Conservation (phyloP, 2,113 vertebrate species). For the Martes martes region DNA sequence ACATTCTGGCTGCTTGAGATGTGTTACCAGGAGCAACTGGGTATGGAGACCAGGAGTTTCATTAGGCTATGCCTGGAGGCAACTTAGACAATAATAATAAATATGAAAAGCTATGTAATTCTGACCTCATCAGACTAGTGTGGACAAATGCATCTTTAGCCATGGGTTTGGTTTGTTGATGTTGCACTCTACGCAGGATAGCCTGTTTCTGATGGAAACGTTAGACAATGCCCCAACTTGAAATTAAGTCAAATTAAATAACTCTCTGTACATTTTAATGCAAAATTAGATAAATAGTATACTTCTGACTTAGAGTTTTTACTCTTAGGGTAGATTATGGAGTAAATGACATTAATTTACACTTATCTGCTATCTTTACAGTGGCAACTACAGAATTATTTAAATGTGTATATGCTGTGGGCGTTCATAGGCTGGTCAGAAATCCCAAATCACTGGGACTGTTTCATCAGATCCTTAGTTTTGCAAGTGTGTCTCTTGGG, state of each 20-base stretch:
- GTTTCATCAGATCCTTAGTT: background rate
- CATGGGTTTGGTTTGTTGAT: conserved; percentile 38
- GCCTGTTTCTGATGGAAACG: conserved; percentile 39
- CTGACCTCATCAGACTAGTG: conserved; percentile 46
- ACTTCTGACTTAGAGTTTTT: background rate
- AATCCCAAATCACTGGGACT: background rate
- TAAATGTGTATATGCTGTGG: background rate
- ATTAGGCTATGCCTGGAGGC: conserved; percentile 69
- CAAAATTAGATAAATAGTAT: background rate
- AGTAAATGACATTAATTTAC: background rate
- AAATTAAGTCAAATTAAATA: background rate
- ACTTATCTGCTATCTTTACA: background rate
- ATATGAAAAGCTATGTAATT: conserved; percentile 56
- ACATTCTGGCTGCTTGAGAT: conserved; percentile 68
- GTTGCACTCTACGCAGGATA: background rate
- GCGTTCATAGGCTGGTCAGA: background rate
- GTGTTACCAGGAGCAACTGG: conserved; percentile 50
- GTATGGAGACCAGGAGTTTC: conserved; percentile 43
- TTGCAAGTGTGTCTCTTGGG: background rate
- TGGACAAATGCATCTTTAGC: conserved; percentile 42
- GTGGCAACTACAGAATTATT: background rate
- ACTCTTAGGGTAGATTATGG: background rate
- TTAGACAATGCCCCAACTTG: conserved; percentile 15
- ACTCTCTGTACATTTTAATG: background rate
- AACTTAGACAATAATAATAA: conserved; percentile 59